These are phyloP conservation scores for Lamellibrachia columna DNA, from an alignment of 2,888 invertebrate genomes.

Conservation along the genomic window DNA sequence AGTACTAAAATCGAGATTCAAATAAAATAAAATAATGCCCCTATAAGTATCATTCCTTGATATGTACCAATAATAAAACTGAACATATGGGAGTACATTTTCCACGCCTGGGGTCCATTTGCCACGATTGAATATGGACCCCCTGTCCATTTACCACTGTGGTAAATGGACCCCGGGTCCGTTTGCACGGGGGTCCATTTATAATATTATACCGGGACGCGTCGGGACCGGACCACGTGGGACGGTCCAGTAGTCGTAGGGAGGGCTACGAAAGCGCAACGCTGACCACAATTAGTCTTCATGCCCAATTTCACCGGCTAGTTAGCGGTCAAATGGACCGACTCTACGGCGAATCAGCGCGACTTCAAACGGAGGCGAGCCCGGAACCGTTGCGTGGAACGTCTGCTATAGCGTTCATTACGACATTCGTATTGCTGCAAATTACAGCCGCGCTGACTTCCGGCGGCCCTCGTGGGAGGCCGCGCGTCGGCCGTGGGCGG, in stretches of 20 bases:
- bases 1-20: no score
- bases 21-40: no score
- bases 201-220: no score
- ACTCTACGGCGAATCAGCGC: not conserved
- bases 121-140: no score
- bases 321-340: slow-evolving; percentile 1
- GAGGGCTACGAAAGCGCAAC: not conserved
- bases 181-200: no score
- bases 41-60: no score
- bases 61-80: no score
- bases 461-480: not conserved
- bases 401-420: not conserved
- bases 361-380: not conserved
- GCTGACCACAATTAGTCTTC: not conserved
- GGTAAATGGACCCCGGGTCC: no score
- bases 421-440: not conserved
- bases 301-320: not conserved
- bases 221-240: not conserved
- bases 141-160: no score
- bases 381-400: not conserved
- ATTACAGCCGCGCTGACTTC: not conserved
- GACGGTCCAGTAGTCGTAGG: not conserved
- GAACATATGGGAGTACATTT: no score
- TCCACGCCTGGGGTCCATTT: no score
- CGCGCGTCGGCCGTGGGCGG: not conserved